Percentiles rank a stretch among this genome's conserved stretches.
Evolutionary conservation across 2,113 vertebrate genomes (phyloP).

Genomic region (Pitta sordida): DNA sequence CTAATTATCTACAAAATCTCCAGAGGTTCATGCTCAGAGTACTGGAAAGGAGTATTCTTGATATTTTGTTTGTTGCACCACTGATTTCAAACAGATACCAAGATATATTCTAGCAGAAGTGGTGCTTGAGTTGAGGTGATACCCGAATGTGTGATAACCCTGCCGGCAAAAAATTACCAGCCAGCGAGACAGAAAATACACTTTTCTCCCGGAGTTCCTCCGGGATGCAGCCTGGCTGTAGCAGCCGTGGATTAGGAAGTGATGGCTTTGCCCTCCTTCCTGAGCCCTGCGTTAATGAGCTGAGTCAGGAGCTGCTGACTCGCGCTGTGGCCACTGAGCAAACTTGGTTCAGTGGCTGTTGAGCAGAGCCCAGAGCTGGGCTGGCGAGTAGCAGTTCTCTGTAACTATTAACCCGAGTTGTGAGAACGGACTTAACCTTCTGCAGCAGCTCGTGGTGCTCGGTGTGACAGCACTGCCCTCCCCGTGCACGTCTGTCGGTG

Average conservation of each 20-base stretch:
- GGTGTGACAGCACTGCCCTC: not conserved
- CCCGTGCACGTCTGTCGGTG: not conserved
- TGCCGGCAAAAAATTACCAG: not conserved
- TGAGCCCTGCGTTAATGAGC: not conserved
- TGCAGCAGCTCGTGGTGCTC: not conserved
- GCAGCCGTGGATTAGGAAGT: not conserved
- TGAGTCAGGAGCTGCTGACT: not conserved
- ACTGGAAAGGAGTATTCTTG: not conserved
- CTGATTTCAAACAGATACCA: not conserved
- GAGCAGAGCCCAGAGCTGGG: not conserved
- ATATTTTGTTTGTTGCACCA: not conserved
- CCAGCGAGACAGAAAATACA: fast-evolving
- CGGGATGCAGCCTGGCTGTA: not conserved
- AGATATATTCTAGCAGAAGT: not conserved
- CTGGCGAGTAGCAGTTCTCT: not conserved
- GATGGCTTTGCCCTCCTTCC: not conserved
- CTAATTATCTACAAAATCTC: not conserved
- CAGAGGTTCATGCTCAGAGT: not conserved
- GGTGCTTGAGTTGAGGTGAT: not conserved
- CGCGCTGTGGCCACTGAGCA: not conserved
- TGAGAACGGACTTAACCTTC: not conserved
- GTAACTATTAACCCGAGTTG: fast-evolving
- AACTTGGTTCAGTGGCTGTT: not conserved
- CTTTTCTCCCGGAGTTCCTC: not conserved
- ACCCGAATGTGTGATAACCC: not conserved